phyloP scores from a whole-genome alignment of 2,888 invertebrate genomes.

The Tetramorium bicarinatum region DNA sequence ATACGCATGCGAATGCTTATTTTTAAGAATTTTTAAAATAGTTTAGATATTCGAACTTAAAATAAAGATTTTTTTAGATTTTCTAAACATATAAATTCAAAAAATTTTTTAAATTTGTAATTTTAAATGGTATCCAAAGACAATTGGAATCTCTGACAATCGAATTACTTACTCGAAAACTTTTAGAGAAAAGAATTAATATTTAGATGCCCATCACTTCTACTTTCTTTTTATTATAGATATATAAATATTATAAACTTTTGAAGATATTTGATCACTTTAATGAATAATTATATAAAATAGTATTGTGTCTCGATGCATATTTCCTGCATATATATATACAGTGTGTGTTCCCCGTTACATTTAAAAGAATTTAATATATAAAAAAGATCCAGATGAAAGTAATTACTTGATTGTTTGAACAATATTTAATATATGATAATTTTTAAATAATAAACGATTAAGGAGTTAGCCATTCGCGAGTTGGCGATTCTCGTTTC shows the following conservation, averaged over 20 bases:
- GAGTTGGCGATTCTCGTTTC: neutral
- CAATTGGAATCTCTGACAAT: neutral
- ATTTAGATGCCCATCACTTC: constrained; percentile 5
- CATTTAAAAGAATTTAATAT: neutral
- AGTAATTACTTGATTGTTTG: neutral
- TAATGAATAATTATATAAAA: constrained; percentile 8
- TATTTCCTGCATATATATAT: constrained; percentile 20
- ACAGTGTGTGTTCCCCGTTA: neutral
- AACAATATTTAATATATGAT: neutral
- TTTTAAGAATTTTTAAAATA: neutral
- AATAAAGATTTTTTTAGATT: neutral
- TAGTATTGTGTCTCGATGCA: neutral
- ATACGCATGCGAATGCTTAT: neutral
- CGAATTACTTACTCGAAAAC: neutral
- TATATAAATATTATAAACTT: constrained; percentile 2
- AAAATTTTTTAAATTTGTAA: neutral
- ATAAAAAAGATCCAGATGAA: neutral
- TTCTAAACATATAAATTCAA: neutral
- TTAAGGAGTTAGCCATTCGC: neutral
- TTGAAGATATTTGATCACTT: neutral
- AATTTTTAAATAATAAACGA: neutral
- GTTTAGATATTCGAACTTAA: neutral
- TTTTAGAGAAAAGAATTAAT: neutral
- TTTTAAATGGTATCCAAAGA: neutral
- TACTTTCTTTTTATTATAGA: neutral